Evolutionary conservation across 37 sponge, comb jelly and placozoan genomes (phyloP), one percentile per base, ranked within the genome.

Genomic region (Petrosia ficiformis): DNA sequence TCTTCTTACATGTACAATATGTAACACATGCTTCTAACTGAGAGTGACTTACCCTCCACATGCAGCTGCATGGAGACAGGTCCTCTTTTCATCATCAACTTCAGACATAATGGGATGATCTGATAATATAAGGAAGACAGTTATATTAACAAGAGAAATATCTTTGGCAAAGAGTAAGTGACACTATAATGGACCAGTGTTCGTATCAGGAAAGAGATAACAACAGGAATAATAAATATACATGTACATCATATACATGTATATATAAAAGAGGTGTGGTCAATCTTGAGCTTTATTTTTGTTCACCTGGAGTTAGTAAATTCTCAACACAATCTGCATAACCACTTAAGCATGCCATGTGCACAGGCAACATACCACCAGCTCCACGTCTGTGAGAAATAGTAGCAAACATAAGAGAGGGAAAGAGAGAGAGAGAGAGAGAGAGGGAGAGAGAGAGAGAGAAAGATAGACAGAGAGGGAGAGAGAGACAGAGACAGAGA

Each of bases 281-380:
- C n/a, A n/a, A n/a, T n/a, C n/a, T 21, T 54, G 21, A 16, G 16
- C 57, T 22, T 54, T 54, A 21, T 54, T 16, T 21, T 35, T 57
- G 74, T 71, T 71, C 54, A 84, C 93, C 84, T 30, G 39, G 70
- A 16, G 65, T 70, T 26, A 87, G 57, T 68, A 90, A 71, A 32
- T 80, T 80, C 81, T 84, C 86, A 39, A 84, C 88, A 72, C 95
- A 95, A 71, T 92, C 89, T 11, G 86, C 81, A 72, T 94, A 83
- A 33, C 92, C 93, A 82, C 90, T 84, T 63, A 94, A 88, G 58
- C 91, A 87, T 16, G 95, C 95, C 92, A 94, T 81, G 75, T 94
- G 95, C 14, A 94, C 38, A 4, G 95, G 91, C 11, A 87, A 66
- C 92, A 94, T 90, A 29, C 95, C 95, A 28, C 84, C 76, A 16